phyloP scores from a whole-genome alignment of 2,888 invertebrate genomes.

The Vannuccia rotundouncinata region DNA sequence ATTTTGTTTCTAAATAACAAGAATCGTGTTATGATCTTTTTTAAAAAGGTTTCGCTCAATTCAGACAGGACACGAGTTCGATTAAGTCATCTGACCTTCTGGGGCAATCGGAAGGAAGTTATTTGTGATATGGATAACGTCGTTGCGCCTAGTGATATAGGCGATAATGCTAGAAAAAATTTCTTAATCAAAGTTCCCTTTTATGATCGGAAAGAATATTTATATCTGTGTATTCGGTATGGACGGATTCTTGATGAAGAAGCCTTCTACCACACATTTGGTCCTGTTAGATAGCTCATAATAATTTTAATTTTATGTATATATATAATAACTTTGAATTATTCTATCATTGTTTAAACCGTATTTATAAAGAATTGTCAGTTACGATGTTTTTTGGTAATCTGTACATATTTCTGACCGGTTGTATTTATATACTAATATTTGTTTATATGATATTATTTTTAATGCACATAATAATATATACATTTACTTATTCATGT shows the following conservation, averaged over 20 bases:
- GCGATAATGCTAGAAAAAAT: neutral
- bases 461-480: too few relatives aligned
- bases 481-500: too few relatives aligned
- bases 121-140: neutral
- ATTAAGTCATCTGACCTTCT: neutral
- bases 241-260: neutral
- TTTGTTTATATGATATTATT: too few relatives aligned
- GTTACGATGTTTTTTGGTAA: too few relatives aligned
- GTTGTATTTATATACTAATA: too few relatives aligned
- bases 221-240: neutral
- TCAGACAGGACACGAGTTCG: neutral
- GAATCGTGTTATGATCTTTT: too few relatives aligned
- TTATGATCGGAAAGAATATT: neutral
- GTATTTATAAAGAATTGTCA: too few relatives aligned
- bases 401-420: too few relatives aligned
- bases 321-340: too few relatives aligned
- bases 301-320: too few relatives aligned
- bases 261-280: neutral
- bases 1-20: too few relatives aligned
- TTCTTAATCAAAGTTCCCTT: neutral
- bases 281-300: neutral
- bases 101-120: neutral
- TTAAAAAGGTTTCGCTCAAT: neutral
- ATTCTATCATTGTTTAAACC: too few relatives aligned
- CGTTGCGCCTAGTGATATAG: neutral